A percentile compares a stretch with the other conserved stretches of the same genome.
Conservation (phyloP, 2,797 vertebrate species). For the Sorex maritimensis region DNA sequence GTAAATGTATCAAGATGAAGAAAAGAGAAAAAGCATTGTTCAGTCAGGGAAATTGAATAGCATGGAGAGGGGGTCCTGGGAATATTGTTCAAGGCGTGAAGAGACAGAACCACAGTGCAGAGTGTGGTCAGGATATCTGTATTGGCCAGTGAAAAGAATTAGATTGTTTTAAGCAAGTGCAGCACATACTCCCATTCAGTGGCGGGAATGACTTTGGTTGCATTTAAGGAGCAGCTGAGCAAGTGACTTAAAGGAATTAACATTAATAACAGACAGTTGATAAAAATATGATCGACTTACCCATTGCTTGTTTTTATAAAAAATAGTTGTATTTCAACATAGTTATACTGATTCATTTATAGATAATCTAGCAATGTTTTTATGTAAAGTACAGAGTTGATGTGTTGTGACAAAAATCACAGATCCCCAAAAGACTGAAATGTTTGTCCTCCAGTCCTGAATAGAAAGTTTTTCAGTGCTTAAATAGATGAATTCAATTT, state of each 20-base stretch:
- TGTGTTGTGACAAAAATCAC: neutral
- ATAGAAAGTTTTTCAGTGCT: constrained; percentile 34
- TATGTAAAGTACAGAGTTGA: neutral
- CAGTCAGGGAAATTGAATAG: neutral
- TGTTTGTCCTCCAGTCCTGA: constrained; percentile 41
- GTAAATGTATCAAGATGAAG: neutral
- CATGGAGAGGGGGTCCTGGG: neutral
- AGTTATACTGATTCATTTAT: neutral
- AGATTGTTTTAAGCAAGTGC: neutral
- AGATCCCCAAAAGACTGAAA: constrained; percentile 23
- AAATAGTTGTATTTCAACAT: constrained; percentile 20
- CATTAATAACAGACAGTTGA: neutral
- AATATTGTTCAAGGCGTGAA: neutral
- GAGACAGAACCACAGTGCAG: neutral
- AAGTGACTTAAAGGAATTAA: constrained; percentile 4
- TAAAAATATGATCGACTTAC: neutral
- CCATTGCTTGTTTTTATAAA: neutral
- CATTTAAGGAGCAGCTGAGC: neutral
- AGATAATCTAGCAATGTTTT: neutral
- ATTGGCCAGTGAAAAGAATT: neutral
- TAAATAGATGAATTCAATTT: neutral
- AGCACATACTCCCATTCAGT: neutral
- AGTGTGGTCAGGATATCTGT: neutral
- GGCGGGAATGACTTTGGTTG: constrained; percentile 21
- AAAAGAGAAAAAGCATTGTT: neutral